These are phyloP conservation scores for Tryphoninae sp. DNA, from an alignment of 2,888 invertebrate genomes.

Conservation along the genomic window DNA sequence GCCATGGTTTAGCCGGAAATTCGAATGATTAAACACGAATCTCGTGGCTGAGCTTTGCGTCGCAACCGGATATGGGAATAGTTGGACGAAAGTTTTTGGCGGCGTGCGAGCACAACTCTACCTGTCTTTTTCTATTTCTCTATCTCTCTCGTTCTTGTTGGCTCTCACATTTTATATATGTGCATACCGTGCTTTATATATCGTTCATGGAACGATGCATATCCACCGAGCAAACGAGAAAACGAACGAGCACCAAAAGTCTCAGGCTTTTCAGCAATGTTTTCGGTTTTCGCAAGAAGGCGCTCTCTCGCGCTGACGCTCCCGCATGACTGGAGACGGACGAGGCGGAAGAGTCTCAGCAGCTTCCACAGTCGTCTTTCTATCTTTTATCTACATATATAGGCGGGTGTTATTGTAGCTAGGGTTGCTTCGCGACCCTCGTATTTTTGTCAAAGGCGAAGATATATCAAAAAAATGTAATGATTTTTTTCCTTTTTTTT, in stretches of 20 bases:
- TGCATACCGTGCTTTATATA: neutral
- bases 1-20: constrained; percentile 64
- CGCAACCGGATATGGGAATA: constrained; percentile 65
- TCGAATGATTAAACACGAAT: constrained; percentile 65
- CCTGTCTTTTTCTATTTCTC: constrained; percentile 26
- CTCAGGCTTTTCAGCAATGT: constrained; percentile 49
- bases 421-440: neutral
- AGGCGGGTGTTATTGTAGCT: neutral
- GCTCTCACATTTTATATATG: constrained; percentile 10
- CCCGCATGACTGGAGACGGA: constrained; percentile 62
- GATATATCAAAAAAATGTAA: neutral
- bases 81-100: constrained; percentile 64
- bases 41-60: constrained; percentile 33
- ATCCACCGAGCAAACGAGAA: constrained; percentile 35
- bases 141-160: neutral
- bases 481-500: neutral
- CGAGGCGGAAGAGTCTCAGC: constrained; percentile 60
- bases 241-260: constrained; percentile 48
- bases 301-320: constrained; percentile 33
- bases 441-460: neutral
- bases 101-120: constrained; percentile 23
- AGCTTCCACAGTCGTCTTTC: constrained; percentile 35
- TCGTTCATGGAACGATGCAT: constrained; percentile 29
- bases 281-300: constrained; percentile 58
- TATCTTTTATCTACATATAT: constrained; percentile 2